phyloP scores from a whole-genome alignment of 92 coral and sea anemone genomes.

The Epizoanthus rinbou region DNA sequence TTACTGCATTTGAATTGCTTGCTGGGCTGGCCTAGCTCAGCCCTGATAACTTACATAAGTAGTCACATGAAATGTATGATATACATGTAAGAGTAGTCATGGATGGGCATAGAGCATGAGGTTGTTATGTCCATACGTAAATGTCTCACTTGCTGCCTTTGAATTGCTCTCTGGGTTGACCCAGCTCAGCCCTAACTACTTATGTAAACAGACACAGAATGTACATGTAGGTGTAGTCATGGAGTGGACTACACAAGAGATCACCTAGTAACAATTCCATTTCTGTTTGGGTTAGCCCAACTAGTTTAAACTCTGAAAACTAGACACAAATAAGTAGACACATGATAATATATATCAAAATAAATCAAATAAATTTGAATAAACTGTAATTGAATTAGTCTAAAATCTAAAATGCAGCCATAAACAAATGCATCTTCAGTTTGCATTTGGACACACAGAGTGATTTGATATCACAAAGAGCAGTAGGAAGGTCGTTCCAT shows the following conservation, averaged over 20 bases:
- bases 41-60: conserved; percentile 33
- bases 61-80: background rate
- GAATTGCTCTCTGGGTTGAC: conserved; percentile 89
- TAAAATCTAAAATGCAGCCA: too few species aligned
- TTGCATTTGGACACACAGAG: too few species aligned
- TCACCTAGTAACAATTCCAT: conserved; percentile 44
- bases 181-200: conserved; percentile 68
- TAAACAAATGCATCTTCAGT: too few species aligned
- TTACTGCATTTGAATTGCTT: conserved; percentile 64
- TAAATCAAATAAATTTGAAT: too few species aligned
- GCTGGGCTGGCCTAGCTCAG: conserved; percentile 73
- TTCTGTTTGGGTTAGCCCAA: conserved; percentile 82
- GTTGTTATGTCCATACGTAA: conserved; percentile 67
- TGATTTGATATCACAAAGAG: too few species aligned
- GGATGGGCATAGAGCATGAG: conserved; percentile 41
- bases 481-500: background rate
- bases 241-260: too few species aligned
- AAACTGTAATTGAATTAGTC: too few species aligned
- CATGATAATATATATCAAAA: conserved; percentile 17
- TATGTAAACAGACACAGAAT: conserved; percentile 42
- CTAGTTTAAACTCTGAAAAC: conserved; percentile 66
- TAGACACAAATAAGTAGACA: conserved; percentile 47
- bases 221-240: too few species aligned
- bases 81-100: too few species aligned
- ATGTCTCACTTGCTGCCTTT: conserved; percentile 83